Conservation (phyloP, 2,888 invertebrate genomes). For the Microdon myrmicae region DNA sequence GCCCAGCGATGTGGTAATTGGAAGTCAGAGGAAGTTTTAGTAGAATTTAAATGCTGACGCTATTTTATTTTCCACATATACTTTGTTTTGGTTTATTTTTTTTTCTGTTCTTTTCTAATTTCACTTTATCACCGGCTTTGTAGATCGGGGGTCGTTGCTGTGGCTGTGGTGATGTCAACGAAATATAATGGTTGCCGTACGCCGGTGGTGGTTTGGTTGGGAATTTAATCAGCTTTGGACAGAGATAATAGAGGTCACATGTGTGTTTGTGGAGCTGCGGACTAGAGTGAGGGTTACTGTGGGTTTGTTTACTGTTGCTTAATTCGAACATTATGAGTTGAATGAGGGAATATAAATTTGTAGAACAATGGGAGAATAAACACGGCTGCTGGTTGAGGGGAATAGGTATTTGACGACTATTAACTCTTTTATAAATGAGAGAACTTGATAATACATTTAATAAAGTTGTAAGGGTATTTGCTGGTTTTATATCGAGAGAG, state of each 20-base stretch:
- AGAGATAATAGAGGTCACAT: constrained; percentile 35
- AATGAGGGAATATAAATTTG: constrained; percentile 2
- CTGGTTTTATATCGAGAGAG: too few relatives aligned
- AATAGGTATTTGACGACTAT: too few relatives aligned
- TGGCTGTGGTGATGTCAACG: constrained; percentile 37
- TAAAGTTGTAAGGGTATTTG: too few relatives aligned
- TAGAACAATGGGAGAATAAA: too few relatives aligned
- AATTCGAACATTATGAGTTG: constrained; percentile 26
- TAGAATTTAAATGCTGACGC: constrained; percentile 38
- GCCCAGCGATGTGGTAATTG: constrained; percentile 39
- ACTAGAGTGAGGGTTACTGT: constrained; percentile 39
- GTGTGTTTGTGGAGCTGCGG: constrained; percentile 21
- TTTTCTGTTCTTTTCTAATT: too few relatives aligned
- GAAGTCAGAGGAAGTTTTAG: constrained; percentile 35
- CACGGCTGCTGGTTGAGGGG: too few relatives aligned
- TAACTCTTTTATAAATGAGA: too few relatives aligned
- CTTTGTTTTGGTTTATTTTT: constrained; percentile 9
- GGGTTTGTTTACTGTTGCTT: constrained; percentile 45
- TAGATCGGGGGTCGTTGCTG: constrained; percentile 15
- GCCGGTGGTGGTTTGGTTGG: constrained; percentile 28
- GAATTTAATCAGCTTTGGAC: constrained; percentile 46
- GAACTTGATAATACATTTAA: too few relatives aligned
- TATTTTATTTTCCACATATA: background rate
- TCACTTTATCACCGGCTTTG: constrained; percentile 44
- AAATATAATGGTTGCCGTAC: constrained; percentile 43